A percentile compares a stretch with the other conserved stretches of the same genome.
phyloP scores from a whole-genome alignment of 2,113 vertebrate species.

The Cyphomyrus discorhynchus region DNA sequence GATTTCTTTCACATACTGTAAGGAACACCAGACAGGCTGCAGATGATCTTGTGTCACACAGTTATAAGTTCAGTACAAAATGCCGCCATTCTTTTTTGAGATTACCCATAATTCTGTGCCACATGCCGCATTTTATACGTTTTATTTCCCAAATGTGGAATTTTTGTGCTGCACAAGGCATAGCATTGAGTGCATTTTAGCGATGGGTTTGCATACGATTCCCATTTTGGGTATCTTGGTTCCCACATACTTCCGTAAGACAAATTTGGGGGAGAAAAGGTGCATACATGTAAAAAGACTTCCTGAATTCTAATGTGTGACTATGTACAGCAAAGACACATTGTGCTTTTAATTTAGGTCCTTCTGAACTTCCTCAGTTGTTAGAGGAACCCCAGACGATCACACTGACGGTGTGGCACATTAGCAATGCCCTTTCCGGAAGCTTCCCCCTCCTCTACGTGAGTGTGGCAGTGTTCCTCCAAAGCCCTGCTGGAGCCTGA shows the following conservation, averaged over 20 bases:
- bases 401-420: background rate
- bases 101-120: background rate
- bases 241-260: background rate
- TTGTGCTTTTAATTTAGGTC: background rate
- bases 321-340: background rate
- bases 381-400: background rate
- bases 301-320: background rate
- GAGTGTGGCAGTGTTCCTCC: background rate
- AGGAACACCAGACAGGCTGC: background rate
- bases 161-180: background rate
- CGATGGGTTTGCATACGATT: background rate
- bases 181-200: background rate
- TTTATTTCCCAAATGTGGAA: background rate
- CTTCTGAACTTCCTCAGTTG: background rate
- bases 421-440: background rate
- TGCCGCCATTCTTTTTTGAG: background rate
- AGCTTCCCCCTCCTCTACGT: background rate
- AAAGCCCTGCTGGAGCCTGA: background rate
- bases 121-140: background rate
- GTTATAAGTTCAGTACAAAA: background rate
- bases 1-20: background rate
- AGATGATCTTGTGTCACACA: background rate
- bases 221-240: background rate
- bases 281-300: background rate
- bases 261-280: background rate